Evolutionary conservation across 2,888 invertebrate genomes (phyloP).

Genomic region (Sinotaia quadrata): DNA sequence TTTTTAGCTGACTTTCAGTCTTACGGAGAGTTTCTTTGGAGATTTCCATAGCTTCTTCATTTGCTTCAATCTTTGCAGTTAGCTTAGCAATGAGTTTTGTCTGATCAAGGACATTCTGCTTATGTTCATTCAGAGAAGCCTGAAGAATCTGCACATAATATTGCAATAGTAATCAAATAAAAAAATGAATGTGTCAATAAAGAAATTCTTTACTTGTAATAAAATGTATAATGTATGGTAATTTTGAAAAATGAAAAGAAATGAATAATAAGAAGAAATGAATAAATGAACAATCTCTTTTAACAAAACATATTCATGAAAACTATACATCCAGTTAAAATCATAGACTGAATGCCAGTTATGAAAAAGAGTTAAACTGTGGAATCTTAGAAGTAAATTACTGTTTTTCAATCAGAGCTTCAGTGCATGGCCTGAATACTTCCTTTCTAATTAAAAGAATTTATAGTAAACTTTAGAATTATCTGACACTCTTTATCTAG

Average conservation of each 20-base stretch:
- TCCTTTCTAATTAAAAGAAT: too few relatives aligned
- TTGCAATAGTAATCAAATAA: too few relatives aligned
- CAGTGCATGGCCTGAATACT: too few relatives aligned
- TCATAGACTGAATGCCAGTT: too few relatives aligned
- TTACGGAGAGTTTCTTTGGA: constrained; percentile 57
- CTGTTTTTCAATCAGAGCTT: too few relatives aligned
- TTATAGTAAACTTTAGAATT: too few relatives aligned
- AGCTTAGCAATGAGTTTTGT: constrained; percentile 59
- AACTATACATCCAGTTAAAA: too few relatives aligned
- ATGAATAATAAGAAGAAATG: not conserved
- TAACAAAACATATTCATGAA: too few relatives aligned
- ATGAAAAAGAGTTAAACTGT: too few relatives aligned
- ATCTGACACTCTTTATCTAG: too few relatives aligned
- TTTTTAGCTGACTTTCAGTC: constrained; percentile 56
- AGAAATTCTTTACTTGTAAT: not conserved
- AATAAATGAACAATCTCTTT: too few relatives aligned
- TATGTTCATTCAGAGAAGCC: constrained; percentile 59
- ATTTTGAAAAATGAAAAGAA: not conserved
- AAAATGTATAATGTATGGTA: not conserved
- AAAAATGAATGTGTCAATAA: not conserved
- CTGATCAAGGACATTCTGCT: constrained; percentile 57
- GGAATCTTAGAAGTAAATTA: too few relatives aligned
- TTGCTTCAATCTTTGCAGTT: constrained; percentile 60
- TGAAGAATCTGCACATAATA: constrained; percentile 68
- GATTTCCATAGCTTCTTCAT: constrained; percentile 55